Conservation (phyloP, 2,888 invertebrate species). For the Elysia crispata region DNA sequence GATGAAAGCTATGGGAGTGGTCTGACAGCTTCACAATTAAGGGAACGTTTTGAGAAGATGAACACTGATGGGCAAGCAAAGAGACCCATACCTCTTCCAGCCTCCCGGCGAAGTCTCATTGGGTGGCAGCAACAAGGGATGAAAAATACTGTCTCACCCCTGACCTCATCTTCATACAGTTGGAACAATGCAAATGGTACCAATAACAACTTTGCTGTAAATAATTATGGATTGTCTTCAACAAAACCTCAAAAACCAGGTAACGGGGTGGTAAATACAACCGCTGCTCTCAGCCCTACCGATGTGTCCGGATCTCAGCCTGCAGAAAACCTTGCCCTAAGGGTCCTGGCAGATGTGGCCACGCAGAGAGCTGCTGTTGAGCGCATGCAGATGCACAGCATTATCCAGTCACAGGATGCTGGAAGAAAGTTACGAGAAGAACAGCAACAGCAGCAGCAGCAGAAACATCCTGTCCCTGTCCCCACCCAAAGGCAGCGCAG, state of each 20-base stretch:
- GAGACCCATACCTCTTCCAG: neutral
- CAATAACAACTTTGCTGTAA: neutral
- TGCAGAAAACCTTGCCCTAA: conserved; percentile 63
- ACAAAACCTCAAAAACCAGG: neutral
- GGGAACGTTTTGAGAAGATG: conserved; percentile 50
- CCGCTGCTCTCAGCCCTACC: too few relatives aligned
- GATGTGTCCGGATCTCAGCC: conserved; percentile 51
- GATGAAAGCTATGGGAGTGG: neutral
- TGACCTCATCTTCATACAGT: too few relatives aligned
- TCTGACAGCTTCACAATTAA: conserved; percentile 45
- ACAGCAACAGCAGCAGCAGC: neutral
- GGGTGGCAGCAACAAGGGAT: neutral
- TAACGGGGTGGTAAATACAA: neutral
- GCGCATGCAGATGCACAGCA: conserved; percentile 64
- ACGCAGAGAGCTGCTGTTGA: conserved; percentile 65
- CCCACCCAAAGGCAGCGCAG: conserved; percentile 5
- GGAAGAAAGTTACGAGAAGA: conserved; percentile 50
- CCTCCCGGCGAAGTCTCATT: neutral
- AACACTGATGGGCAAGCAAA: neutral
- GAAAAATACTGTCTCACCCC: neutral
- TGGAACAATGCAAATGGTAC: too few relatives aligned
- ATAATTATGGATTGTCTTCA: neutral
- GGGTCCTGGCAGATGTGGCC: conserved; percentile 69
- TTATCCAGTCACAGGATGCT: conserved; percentile 60
- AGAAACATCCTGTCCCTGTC: conserved; percentile 19